These are phyloP conservation scores for Sphinx pinastri DNA, from an alignment of 2,888 invertebrate genomes.

Conservation along the genomic window DNA sequence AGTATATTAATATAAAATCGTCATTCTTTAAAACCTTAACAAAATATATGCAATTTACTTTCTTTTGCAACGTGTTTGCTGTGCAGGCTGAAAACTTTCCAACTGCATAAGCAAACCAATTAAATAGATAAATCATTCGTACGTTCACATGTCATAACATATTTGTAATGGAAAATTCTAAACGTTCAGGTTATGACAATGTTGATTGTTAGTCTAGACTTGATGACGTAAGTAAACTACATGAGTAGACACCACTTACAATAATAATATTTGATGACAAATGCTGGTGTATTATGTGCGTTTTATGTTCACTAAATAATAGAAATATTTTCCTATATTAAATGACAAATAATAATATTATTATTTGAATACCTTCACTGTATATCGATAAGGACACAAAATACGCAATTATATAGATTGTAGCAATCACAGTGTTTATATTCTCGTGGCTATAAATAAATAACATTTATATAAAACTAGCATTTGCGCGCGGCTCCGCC, in stretches of 20 bases:
- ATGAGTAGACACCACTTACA: constrained; percentile 28
- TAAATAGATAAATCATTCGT: constrained; percentile 19
- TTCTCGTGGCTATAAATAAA: neutral
- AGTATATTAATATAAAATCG: neutral
- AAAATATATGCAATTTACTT: neutral
- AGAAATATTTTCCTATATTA: neutral
- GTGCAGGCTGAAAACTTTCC: constrained; percentile 13
- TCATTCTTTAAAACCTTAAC: neutral
- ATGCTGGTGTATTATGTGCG: constrained; percentile 5
- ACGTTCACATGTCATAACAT: constrained; percentile 11
- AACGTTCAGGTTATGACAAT: constrained; percentile 27
- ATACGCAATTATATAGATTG: neutral
- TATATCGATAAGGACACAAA: neutral
- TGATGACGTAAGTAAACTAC: constrained; percentile 26
- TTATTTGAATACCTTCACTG: neutral
- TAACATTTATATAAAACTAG: no score
- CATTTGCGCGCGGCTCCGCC: no score
- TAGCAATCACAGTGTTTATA: neutral
- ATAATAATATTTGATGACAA: constrained; percentile 28
- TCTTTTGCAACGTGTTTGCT: neutral
- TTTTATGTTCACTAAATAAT: neutral
- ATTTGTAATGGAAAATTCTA: constrained; percentile 34
- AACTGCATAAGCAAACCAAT: constrained; percentile 11
- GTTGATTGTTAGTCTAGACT: constrained; percentile 31
- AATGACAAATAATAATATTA: neutral